Base-by-base conservation (phyloP, 2,888 invertebrate species). In the Chelonus formosanus region DNA sequence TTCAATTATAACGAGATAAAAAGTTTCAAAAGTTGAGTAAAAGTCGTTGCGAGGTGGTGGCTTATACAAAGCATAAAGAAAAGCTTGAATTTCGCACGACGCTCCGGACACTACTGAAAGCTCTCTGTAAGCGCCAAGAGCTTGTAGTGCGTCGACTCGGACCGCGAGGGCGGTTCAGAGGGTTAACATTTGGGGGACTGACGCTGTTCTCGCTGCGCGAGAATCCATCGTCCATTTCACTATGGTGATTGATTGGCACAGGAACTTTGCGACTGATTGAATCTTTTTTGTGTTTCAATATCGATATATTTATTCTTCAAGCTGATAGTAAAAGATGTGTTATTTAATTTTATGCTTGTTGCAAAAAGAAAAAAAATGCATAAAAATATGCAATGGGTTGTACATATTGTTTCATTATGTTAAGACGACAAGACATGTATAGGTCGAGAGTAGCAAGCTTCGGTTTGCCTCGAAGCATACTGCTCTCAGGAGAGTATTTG, bases 231-330 rank as follows among this genome's bases (percentile, higher is more conserved):
- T 78, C 78, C 55, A 70, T 68, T 68, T 70, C 71, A 67, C 67
- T 70, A 66, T 73, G 70, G 72, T 78, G 83, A 83, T 83, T 83
- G 83, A 83, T 83, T 82, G 81, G 78, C 78, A 79, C 77, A 80
- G 80, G 79, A 82, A 80, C 83, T 80, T 80, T 75, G 76, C 79
- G 80, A 83, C 82, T 82, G 81, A 83, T 83, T 80, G 82, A 83
- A 82, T 83, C 79, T 82, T 83, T 81, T 81, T 79, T 80, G 31
- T 34, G 44, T 80, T 80, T 80, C 79, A 76, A 82, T 80, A 79
- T 80, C 79, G 76, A 78, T 80, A 79, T 77, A 35, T 40, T 7
- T 45, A 20, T 35, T 32, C n/a, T 45, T 52, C 31, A 4, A 32
- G 3, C 34, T 55, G 56, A 10, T 5, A 8, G 43, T 44, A 44